Evolutionary conservation across 2,113 vertebrate genomes (phyloP).

Genomic region (Malurus cyaneus): DNA sequence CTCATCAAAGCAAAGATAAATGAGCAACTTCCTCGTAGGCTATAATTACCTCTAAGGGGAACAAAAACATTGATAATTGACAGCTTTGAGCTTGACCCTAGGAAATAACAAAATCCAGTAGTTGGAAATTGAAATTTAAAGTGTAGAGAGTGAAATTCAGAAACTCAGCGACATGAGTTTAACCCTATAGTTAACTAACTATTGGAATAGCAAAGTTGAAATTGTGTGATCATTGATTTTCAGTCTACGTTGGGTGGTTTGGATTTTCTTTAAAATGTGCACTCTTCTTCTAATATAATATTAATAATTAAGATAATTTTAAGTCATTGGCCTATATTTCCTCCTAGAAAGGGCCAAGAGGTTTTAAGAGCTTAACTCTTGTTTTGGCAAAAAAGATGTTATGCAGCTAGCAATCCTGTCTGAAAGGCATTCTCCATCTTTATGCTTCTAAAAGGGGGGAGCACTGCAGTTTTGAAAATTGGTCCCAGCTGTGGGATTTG

Average conservation of each 20-base stretch:
- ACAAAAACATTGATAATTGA: conserved; percentile 46
- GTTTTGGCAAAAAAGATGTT: neutral
- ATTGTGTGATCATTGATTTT: neutral
- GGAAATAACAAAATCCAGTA: conserved; percentile 38
- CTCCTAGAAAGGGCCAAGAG: neutral
- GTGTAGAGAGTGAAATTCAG: neutral
- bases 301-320: neutral
- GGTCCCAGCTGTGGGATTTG: neutral
- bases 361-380: neutral
- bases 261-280: neutral
- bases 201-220: neutral
- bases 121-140: neutral
- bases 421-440: neutral
- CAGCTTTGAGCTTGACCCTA: conserved; percentile 43
- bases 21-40: neutral
- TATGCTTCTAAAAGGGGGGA: neutral
- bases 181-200: neutral
- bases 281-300: neutral
- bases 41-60: conserved; percentile 44
- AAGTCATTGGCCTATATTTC: neutral
- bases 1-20: conserved; percentile 57
- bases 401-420: neutral
- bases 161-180: neutral
- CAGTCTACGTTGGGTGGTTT: neutral
- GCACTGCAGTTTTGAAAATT: neutral